Evolutionary conservation across 2,113 vertebrate species (phyloP).

Genomic region (Eupsittula cactorum): DNA sequence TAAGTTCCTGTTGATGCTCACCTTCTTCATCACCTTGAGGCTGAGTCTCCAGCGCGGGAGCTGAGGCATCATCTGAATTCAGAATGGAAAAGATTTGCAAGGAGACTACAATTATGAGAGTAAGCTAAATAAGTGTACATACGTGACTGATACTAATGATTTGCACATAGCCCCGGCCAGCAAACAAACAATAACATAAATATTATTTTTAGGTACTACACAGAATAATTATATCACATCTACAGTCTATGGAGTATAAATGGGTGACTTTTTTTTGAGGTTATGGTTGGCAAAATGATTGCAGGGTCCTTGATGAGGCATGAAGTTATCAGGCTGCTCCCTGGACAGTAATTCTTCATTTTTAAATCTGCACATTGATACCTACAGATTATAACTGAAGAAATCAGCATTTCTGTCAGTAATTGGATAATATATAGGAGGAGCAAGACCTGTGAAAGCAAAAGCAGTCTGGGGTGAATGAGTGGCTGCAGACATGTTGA

Average conservation of each 20-base stretch:
- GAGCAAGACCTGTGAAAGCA: not conserved
- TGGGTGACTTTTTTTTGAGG: not conserved
- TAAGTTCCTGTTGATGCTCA: conserved; percentile 66
- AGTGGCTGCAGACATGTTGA: not conserved
- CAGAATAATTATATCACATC: not conserved
- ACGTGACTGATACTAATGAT: conserved; percentile 65
- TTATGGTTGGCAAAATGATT: not conserved
- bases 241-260: not conserved
- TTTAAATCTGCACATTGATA: not conserved
- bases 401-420: not conserved
- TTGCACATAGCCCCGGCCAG: conserved; percentile 83
- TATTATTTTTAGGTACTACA: not conserved
- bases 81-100: conserved; percentile 99
- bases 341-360: not conserved
- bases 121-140: conserved; percentile 82
- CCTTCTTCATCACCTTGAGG: conserved; percentile 92
- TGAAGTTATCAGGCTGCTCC: not conserved
- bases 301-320: not conserved
- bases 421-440: not conserved
- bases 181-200: not conserved
- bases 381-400: not conserved
- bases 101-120: conserved; percentile 97
- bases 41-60: conserved; percentile 85
- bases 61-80: conserved; percentile 94
- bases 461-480: not conserved